Percentiles rank a stretch among this genome's conserved stretches.
Evolutionary conservation across 2,888 invertebrate species (phyloP).

Genomic region (Drosophila recens): DNA sequence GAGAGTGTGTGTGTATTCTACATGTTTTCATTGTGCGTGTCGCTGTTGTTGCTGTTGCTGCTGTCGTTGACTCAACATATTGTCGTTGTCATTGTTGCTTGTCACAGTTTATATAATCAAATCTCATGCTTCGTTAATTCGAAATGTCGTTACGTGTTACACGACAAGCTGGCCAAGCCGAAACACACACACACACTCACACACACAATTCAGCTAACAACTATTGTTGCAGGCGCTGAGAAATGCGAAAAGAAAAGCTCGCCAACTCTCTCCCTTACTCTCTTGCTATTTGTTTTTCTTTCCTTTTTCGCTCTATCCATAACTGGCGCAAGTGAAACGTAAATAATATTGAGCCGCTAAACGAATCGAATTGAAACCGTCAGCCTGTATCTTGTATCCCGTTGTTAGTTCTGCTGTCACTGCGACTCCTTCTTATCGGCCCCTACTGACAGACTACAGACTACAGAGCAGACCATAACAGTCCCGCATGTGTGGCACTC

Average conservation of each 20-base stretch:
- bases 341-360: constrained; percentile 64
- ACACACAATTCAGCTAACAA: constrained; percentile 20
- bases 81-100: constrained; percentile 70
- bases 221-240: constrained; percentile 41
- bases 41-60: constrained; percentile 30
- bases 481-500: constrained; percentile 39
- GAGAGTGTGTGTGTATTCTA: constrained; percentile 26
- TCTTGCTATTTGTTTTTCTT: background rate
- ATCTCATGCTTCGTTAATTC: constrained; percentile 83
- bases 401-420: constrained; percentile 17
- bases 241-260: constrained; percentile 49
- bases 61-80: constrained; percentile 59
- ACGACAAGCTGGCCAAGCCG: constrained; percentile 66
- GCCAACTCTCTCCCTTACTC: background rate
- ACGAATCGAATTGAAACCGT: constrained; percentile 66
- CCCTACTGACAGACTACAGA: constrained; percentile 5
- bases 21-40: constrained; percentile 51
- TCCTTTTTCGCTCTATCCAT: constrained; percentile 41
- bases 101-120: constrained; percentile 82
- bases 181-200: constrained; percentile 11
- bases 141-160: constrained; percentile 82
- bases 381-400: constrained; percentile 33
- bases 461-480: constrained; percentile 28
- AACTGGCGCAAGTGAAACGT: constrained; percentile 63
- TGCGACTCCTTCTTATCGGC: constrained; percentile 43